A percentile compares a stretch with the other conserved stretches of the same genome.
Evolutionary conservation across 2,888 invertebrate species (phyloP).

Genomic region (Hypena proboscidalis): DNA sequence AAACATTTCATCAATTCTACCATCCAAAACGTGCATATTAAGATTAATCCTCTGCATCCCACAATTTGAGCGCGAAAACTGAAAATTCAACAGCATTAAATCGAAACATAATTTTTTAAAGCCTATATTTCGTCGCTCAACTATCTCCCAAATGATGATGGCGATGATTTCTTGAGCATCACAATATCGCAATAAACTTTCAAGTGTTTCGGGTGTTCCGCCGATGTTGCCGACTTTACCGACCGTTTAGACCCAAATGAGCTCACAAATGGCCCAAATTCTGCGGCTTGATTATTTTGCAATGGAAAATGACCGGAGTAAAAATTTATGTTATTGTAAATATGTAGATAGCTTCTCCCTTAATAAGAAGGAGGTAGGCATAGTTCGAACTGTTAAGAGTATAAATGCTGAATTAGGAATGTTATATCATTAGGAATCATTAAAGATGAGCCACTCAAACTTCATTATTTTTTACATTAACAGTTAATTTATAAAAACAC

Average conservation of each 20-base stretch:
- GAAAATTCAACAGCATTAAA: background rate
- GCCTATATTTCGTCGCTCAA: slow-evolving; percentile 15
- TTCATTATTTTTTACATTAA: too few relatives aligned
- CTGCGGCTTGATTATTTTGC: slow-evolving; percentile 38
- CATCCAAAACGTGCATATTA: too few relatives aligned
- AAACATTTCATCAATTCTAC: too few relatives aligned
- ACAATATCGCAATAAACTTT: slow-evolving; percentile 37
- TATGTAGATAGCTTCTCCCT: slow-evolving; percentile 18
- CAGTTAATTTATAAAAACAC: too few relatives aligned
- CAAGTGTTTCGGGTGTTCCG: background rate
- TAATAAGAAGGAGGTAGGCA: too few relatives aligned
- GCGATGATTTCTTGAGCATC: slow-evolving; percentile 23
- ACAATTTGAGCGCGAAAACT: background rate
- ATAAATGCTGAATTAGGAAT: too few relatives aligned
- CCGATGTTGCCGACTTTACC: slow-evolving; percentile 22
- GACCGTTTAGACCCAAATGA: slow-evolving; percentile 41
- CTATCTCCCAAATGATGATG: slow-evolving; percentile 28
- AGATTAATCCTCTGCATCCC: too few relatives aligned
- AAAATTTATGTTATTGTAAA: slow-evolving; percentile 41
- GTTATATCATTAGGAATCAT: too few relatives aligned
- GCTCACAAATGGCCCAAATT: slow-evolving; percentile 40
- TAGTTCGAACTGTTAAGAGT: too few relatives aligned
- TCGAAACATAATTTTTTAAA: slow-evolving; percentile 3
- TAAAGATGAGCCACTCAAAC: too few relatives aligned
- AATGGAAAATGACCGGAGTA: slow-evolving; percentile 36